Percentiles rank a stretch among this genome's conserved stretches.
These are phyloP conservation scores for Actias luna DNA, from an alignment of 2,888 invertebrate genomes.

Conservation along the genomic window DNA sequence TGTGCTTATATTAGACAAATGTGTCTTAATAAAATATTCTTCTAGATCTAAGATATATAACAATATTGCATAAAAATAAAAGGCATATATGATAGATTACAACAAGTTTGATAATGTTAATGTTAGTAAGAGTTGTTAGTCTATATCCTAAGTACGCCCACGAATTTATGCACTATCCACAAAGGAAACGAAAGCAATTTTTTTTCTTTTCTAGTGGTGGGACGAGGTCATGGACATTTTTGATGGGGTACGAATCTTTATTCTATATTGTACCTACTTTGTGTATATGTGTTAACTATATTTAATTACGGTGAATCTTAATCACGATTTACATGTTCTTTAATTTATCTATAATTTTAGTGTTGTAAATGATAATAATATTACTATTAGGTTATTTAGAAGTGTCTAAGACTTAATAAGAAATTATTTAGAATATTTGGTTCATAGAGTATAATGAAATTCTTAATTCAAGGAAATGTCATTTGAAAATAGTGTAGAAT, in stretches of 20 bases:
- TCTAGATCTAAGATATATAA: not conserved
- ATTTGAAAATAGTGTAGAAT: not conserved
- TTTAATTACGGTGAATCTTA: constrained; percentile 32
- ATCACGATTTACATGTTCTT: not conserved
- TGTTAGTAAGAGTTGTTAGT: not conserved
- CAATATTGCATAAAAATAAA: not conserved
- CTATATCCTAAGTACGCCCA: constrained; percentile 24
- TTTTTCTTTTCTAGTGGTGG: constrained; percentile 95
- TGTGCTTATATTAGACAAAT: not conserved
- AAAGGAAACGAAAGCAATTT: constrained; percentile 41
- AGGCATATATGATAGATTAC: not conserved
- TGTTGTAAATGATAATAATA: not conserved
- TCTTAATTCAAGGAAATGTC: not conserved
- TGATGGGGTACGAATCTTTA: constrained; percentile 92
- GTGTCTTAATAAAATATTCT: not conserved
- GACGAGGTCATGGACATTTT: constrained; percentile 98
- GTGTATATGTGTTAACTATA: constrained; percentile 59
- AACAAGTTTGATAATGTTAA: not conserved
- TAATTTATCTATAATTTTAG: not conserved
- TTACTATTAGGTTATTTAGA: not conserved
- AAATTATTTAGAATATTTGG: not conserved
- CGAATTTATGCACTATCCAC: not conserved
- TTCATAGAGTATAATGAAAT: not conserved
- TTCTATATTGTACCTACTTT: constrained; percentile 49
- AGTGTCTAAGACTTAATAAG: not conserved